Conservation (phyloP, 2,797 vertebrate genomes). For the Arnoldichthys spilopterus region DNA sequence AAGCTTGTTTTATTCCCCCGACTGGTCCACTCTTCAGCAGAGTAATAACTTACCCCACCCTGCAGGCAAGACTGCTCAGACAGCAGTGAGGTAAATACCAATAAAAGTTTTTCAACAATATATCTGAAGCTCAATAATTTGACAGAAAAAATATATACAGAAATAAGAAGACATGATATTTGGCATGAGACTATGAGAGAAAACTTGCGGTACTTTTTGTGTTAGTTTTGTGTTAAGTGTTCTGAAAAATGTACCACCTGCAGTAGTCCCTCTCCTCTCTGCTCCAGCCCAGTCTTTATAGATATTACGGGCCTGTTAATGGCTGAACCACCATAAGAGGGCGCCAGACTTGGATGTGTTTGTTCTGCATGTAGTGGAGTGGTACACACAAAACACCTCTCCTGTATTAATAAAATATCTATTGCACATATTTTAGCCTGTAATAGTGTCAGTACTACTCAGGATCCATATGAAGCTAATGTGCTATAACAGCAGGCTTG, state of each 20-base stretch:
- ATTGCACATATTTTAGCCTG: too few species aligned
- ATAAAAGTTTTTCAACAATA: constrained; percentile 34
- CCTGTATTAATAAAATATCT: too few species aligned
- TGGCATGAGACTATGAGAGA: too few species aligned
- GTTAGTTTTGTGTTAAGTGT: too few species aligned
- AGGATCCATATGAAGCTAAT: too few species aligned
- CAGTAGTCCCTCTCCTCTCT: background rate
- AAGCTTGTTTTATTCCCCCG: constrained; percentile 73
- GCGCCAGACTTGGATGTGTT: constrained; percentile 45
- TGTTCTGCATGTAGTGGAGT: constrained; percentile 17
- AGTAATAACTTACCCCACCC: constrained; percentile 59
- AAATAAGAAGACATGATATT: too few species aligned
- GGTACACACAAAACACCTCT: background rate
- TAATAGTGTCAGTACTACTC: too few species aligned
- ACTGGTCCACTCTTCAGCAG: constrained; percentile 63
- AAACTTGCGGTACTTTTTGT: too few species aligned
- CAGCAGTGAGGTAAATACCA: constrained; percentile 52
- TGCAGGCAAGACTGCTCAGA: constrained; percentile 45
- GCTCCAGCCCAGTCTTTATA: background rate
- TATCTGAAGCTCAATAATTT: background rate
- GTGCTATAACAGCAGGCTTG: too few species aligned
- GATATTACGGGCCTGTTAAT: background rate
- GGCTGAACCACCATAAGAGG: constrained; percentile 58
- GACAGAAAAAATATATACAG: too few species aligned
- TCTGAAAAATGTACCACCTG: too few species aligned